Conservation (phyloP, 2,113 vertebrate genomes). For the Rafetus swinhoei region DNA sequence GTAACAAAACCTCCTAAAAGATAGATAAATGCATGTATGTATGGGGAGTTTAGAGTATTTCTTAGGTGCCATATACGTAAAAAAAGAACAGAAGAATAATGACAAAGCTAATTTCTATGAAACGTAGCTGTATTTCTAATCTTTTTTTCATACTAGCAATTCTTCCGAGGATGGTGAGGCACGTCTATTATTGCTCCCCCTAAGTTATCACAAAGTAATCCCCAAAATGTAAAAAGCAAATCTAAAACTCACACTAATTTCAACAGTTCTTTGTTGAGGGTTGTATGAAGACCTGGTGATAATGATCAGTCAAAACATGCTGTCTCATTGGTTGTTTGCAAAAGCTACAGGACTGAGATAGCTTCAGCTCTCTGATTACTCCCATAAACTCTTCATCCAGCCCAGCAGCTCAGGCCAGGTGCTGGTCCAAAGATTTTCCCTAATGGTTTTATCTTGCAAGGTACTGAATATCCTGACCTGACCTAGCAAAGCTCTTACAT, state of each 20-base stretch:
- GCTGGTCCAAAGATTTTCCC: background rate
- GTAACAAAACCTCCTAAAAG: background rate
- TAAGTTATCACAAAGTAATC: background rate
- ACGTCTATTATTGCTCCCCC: background rate
- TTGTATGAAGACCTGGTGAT: background rate
- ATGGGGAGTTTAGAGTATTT: background rate
- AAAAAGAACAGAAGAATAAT: background rate
- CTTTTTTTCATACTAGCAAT: background rate
- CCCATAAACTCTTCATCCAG: background rate
- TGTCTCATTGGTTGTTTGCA: background rate
- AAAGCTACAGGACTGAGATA: background rate
- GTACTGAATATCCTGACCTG: background rate
- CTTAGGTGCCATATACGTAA: background rate
- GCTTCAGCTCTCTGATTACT: background rate
- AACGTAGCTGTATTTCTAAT: background rate
- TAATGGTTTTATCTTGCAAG: background rate
- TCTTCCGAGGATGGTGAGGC: background rate
- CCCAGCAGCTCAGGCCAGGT: rapidly evolving
- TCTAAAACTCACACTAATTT: background rate
- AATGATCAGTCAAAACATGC: background rate
- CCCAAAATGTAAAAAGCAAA: background rate
- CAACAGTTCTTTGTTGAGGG: background rate
- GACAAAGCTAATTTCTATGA: background rate
- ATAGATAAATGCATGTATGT: background rate
- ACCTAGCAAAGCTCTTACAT: background rate